Base-by-base conservation (phyloP, 2,888 invertebrate species). In the Polydrusus tereticollis region DNA sequence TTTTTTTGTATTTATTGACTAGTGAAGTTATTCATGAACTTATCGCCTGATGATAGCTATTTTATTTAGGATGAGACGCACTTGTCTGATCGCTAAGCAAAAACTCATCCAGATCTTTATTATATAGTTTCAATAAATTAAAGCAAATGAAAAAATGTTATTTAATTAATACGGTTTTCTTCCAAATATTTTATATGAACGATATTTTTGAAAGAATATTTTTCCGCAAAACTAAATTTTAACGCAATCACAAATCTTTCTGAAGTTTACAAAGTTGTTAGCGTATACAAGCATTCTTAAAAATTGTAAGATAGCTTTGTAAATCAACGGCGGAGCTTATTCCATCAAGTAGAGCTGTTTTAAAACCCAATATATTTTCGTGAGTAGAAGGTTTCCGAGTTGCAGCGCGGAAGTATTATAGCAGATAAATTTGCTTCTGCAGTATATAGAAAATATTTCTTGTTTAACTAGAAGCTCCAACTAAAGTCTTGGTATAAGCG, bases 351-450 rank as follows among this genome's bases (percentile, higher is more conserved):
- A 26, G 60, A 20, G 59, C 45, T 60, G 60, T 45, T 60, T 41
- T 60, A 60, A 60, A 41, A 60, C 45, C 43, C 20, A 60, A 60
- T 60, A 60, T 60, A 60, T 60, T 60, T 60, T 45, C 45, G 16
- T 29, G 52, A 60, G 41, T 45, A 41, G 60, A 60, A 60, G 43
- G 26, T 45, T 60, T 60, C 45, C 38, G 16, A 43, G 43, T 26
- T 38, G 26, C 8, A 60, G 45, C 43, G 10, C 45, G 7, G 23
- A 16, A 26, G 45, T 60, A 36, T 45, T 60, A 60, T 60, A 45
- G 21, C 23, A 26, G 21, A 60, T 60, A 45, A 60, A 60, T 60
- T 60, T 45, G 26, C 60, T 14, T 14, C 20, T 38, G 0, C n/a
- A 43, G 43, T 45, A 45, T 23, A 60, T 26, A 60, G 43, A 45